These are phyloP conservation scores for Drepanosiphum platanoidis DNA, from an alignment of 2,888 invertebrate genomes.

Conservation along the genomic window DNA sequence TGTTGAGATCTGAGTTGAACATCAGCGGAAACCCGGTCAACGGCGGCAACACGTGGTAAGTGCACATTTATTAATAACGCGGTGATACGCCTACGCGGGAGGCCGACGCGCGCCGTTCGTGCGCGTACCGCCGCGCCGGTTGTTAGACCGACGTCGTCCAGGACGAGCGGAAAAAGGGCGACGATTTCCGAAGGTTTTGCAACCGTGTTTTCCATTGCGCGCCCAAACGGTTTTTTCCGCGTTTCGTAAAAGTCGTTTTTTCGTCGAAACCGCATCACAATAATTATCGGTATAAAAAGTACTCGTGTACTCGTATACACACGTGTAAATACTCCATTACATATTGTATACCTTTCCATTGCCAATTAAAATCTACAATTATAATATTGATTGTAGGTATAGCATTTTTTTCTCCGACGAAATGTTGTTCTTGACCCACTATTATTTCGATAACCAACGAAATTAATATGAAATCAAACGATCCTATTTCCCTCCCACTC, in stretches of 20 bases:
- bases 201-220: neutral
- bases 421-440: neutral
- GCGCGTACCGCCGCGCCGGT: too few relatives aligned
- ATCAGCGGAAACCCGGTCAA: conserved; percentile 41
- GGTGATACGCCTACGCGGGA: too few relatives aligned
- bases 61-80: neutral
- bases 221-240: neutral
- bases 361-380: neutral
- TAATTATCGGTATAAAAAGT: neutral
- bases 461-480: neutral
- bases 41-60: conserved; percentile 35
- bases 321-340: too few relatives aligned
- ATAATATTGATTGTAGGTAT: too few relatives aligned
- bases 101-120: too few relatives aligned
- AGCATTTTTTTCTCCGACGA: neutral
- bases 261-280: neutral
- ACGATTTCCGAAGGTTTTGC: neutral
- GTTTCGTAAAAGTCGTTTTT: neutral
- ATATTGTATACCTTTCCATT: too few relatives aligned
- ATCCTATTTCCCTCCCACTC: too few relatives aligned
- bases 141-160: too few relatives aligned
- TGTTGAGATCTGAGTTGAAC: conserved; percentile 56
- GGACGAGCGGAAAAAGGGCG: too few relatives aligned
- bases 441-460: neutral
- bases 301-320: too few relatives aligned